Evolutionary conservation across 92 coral and sea anemone species (phyloP), one percentile per base, ranked within the genome.

Genomic region (Palythoa grandiflora): DNA sequence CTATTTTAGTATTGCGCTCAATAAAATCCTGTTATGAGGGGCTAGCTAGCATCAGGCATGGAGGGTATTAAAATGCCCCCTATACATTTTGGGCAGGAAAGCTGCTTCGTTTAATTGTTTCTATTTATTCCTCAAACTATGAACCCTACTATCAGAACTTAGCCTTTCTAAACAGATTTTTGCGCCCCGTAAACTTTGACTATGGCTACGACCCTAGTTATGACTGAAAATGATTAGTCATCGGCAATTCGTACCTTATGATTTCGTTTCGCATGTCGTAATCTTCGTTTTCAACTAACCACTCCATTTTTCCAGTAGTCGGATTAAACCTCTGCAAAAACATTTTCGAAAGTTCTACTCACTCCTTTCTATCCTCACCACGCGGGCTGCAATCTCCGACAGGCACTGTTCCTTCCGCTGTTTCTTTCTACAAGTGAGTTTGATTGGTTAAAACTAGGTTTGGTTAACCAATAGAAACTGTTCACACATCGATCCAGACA

Each of bases 301-400:
- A 97, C 78, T 97, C 99, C 93, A 95, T 94, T 90, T 93, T 93
- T 3, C 99, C 98, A 68, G 98, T 97, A 48, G 93, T 91, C 20
- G 99, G 98, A 70, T 93, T 89, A 84, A 91, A 97, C 79, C 93
- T 84, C 79, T 92, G 96, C 20, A 87, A 92, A 89, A 95, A 95
- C 99, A 97, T 97, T 78, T 28, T 21, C 47, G 16, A 12, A 54
- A 65, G 28, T 28, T 28, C 28, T 28, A 0, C 28, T 28, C 52
- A 66, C 15, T 54, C 61, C 50, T 3, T 52, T 2, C 60, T 15
- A 2, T 44, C 6, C 38, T 17, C 1, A 73, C 10, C 72, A 1
- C 75, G 53, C 20, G 17, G 68, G 59, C 35, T 40, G 55, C 57
- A 59, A 57, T 86, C 66, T 76, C 20, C 51, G 63, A 59, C 89